phyloP scores from a whole-genome alignment of 2,113 vertebrate species.

The Phylloscopus trochiloides region DNA sequence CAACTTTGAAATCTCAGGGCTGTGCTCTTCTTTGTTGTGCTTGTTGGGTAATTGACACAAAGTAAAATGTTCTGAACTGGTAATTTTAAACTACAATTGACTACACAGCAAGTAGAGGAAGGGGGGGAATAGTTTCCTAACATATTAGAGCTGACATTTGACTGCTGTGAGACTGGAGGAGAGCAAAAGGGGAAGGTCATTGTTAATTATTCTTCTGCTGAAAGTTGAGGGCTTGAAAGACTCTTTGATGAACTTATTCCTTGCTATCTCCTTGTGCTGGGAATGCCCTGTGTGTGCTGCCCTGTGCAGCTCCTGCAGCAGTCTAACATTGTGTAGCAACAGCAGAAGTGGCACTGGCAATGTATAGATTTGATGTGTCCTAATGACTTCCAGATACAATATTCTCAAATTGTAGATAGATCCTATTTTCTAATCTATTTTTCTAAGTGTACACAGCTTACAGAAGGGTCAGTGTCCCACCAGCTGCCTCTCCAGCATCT shows the following conservation, averaged over 20 bases:
- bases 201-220: background rate
- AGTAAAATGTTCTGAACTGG: background rate
- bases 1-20: background rate
- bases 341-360: background rate
- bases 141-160: background rate
- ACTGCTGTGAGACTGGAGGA: background rate
- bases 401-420: background rate
- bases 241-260: background rate
- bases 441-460: background rate
- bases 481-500: background rate
- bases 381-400: background rate
- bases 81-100: background rate
- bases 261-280: background rate
- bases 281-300: background rate
- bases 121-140: background rate
- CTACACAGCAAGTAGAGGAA: background rate
- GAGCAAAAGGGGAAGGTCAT: background rate
- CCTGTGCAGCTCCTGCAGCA: background rate
- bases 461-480: background rate
- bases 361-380: fast-evolving
- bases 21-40: background rate
- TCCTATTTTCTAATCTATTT: background rate
- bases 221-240: background rate
- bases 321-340: background rate
- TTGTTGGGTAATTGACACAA: background rate